Base-by-base conservation (phyloP, 2,797 vertebrate genomes). In the Danio aesculapii region DNA sequence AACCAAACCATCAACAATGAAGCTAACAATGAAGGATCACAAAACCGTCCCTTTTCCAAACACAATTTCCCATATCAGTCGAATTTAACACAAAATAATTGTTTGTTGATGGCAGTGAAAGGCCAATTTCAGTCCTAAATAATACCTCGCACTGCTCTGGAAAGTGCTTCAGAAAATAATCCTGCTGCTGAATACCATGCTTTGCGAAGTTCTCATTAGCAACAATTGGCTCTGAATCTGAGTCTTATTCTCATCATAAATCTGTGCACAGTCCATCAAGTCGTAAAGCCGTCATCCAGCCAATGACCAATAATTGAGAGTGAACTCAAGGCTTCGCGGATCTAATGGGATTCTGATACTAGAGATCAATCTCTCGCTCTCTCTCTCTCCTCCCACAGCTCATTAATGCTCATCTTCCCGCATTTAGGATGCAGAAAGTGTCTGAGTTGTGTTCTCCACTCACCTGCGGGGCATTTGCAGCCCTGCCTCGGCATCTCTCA, bases 401-500 rank as follows among this genome's bases (percentile, higher is more conserved):
- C 67, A 84, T 91, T 89, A 89, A 77, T 87, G 84, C 86, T 84
- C 63, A 61, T 55, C 71, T 55, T 63, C 49, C 44, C 49, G 81
- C 76, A 52, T 47, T 78, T 79, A 30, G 61, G 52, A 55, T 63
- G 82, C 81, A 72, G 78, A n/a, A 41, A 66, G 46, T 43, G 57
- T 76, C 64, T 78, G 75, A 62, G 83, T 68, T 83, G 80, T 73
- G 61, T 59, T 52, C 66, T 71, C 16, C 30, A 21, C 87, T 89
- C 88, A 82, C 83, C 88, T 76, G 86, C 90, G 86, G 71, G 64
- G 88, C 84, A 88, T 88, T 86, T 85, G 86, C 82, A 86, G 86
- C 68, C 87, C 83, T 87, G 79, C 76, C 69, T 74, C 75, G 14
- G 74, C 83, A 89, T 91, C 83, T 86, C 86, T 92, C 90, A 89